Percentiles rank a stretch among this genome's conserved stretches.
Conservation (phyloP, 2,797 vertebrate genomes). For the Clamator glandarius region DNA sequence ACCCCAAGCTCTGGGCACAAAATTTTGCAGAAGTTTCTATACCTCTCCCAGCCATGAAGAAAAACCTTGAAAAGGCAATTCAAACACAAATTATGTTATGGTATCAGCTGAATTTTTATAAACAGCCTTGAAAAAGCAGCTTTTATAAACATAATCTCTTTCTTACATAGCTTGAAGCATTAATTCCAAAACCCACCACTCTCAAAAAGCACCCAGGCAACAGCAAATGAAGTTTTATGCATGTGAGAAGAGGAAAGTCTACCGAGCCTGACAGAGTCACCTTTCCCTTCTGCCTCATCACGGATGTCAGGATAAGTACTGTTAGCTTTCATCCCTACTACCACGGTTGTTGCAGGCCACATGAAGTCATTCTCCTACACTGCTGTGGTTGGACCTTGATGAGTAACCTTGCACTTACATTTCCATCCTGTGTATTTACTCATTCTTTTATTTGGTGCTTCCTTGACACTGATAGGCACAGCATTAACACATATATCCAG, state of each 20-base stretch:
- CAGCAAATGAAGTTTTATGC: not conserved
- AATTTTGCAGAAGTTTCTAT: not conserved
- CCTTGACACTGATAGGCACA: not conserved
- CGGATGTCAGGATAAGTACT: accelerated
- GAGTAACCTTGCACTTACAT: not conserved
- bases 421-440: not conserved
- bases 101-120: not conserved
- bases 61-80: not conserved
- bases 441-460: not conserved
- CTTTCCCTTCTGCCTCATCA: not conserved
- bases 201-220: not conserved
- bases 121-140: not conserved
- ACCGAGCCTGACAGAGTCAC: not conserved
- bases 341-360: not conserved
- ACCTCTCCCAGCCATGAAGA: not conserved
- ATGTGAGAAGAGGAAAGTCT: not conserved
- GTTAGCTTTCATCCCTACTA: not conserved
- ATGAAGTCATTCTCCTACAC: not conserved
- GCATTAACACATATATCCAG: not conserved
- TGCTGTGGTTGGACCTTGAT: not conserved
- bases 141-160: not conserved
- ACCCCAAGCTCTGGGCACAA: not conserved
- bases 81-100: not conserved
- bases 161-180: not conserved
- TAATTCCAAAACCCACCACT: not conserved